Conservation (phyloP, 2,113 vertebrate species). For the Capreolus pygargus region DNA sequence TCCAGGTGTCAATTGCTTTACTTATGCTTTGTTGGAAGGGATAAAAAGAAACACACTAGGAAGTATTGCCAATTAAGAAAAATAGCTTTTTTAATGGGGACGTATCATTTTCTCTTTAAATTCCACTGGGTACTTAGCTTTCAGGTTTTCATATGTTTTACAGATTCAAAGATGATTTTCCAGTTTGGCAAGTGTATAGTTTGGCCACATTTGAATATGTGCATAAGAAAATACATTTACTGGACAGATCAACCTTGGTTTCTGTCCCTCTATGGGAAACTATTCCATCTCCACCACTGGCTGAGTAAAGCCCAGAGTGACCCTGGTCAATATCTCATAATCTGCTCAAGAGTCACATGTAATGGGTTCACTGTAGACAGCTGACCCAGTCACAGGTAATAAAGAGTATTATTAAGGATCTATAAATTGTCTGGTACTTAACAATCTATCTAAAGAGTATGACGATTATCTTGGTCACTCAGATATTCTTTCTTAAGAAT, state of each 20-base stretch:
- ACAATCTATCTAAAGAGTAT: background rate
- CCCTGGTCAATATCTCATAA: background rate
- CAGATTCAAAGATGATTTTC: constrained; percentile 55
- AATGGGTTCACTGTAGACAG: background rate
- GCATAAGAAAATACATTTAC: constrained; percentile 64
- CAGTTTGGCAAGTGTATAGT: constrained; percentile 5
- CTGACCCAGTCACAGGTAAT: background rate
- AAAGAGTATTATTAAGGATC: background rate
- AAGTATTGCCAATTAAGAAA: constrained; percentile 69
- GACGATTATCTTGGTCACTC: background rate
- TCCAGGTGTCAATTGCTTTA: constrained; percentile 66
- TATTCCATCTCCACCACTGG: background rate
- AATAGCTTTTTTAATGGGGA: constrained; percentile 36
- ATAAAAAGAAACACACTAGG: constrained; percentile 58
- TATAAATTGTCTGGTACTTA: background rate
- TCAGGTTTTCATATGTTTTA: constrained; percentile 63
- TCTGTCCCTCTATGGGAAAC: background rate
- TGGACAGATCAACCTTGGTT: background rate
- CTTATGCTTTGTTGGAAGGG: constrained; percentile 60
- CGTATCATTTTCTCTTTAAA: constrained; percentile 62
- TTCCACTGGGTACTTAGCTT: constrained; percentile 42
- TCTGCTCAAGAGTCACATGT: background rate
- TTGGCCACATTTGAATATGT: constrained; percentile 58
- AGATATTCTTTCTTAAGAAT: background rate
- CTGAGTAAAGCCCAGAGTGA: background rate